These are phyloP conservation scores for Hydriomena furcata DNA, from an alignment of 2,888 invertebrate genomes.

Conservation along the genomic window DNA sequence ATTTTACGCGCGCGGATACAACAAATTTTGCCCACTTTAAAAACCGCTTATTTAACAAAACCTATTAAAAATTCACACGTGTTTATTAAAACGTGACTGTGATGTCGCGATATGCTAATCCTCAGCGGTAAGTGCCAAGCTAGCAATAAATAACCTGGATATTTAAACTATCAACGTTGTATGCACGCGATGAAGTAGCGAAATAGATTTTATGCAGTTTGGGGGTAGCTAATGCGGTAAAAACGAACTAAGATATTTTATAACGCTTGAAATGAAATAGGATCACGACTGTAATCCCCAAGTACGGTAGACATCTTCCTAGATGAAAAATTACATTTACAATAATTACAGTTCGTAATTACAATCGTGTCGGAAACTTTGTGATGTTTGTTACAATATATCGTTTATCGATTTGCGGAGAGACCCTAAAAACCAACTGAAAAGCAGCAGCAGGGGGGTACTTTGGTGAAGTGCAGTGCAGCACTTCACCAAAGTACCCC, in stretches of 20 bases:
- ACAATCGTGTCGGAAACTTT: no score
- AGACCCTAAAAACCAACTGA: no score
- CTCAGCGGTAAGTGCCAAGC: slow-evolving; percentile 37
- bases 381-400: no score
- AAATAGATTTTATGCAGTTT: slow-evolving; percentile 22
- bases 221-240: slow-evolving; percentile 3
- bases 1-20: slow-evolving; percentile 12
- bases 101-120: slow-evolving; percentile 48
- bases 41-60: slow-evolving; percentile 25
- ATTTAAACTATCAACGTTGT: slow-evolving; percentile 33
- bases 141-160: slow-evolving; percentile 40
- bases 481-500: no score
- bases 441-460: no score
- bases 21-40: slow-evolving; percentile 20
- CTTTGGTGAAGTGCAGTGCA: no score
- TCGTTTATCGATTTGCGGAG: no score
- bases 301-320: no score
- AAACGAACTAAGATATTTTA: slow-evolving; percentile 2
- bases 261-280: no score
- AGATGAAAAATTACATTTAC: no score
- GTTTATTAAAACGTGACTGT: slow-evolving; percentile 44
- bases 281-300: no score
- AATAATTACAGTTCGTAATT: no score
- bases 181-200: slow-evolving; percentile 18
- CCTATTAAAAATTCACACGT: slow-evolving; percentile 41